Conservation (phyloP, 1,140 invertebrate genomes). For the Leucophenga varia region DNA sequence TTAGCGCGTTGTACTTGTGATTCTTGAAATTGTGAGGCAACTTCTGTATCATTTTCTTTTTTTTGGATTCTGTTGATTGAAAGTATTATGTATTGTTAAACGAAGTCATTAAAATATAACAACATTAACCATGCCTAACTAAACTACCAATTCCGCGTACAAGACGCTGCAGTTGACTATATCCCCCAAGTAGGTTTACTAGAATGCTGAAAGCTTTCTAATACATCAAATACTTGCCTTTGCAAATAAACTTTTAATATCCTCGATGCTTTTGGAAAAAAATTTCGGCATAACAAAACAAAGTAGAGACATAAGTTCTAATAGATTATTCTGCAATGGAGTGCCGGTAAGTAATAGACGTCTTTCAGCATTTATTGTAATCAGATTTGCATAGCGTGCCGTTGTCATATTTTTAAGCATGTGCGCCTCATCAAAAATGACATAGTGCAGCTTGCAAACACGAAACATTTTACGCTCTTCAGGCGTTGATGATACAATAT, state of each 20-base stretch:
- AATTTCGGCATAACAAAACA: conserved; percentile 96
- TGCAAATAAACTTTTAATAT: conserved; percentile 85
- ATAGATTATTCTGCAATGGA: conserved; percentile 92
- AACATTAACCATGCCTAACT: too few relatives aligned
- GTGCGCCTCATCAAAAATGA: conserved; percentile 96
- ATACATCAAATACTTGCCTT: conserved; percentile 47
- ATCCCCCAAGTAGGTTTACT: too few relatives aligned
- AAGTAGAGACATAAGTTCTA: conserved; percentile 93
- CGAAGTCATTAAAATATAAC: too few relatives aligned
- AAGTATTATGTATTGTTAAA: too few relatives aligned
- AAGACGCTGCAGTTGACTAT: too few relatives aligned
- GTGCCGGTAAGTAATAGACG: conserved; percentile 88
- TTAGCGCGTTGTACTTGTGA: conserved; percentile 91
- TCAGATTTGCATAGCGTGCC: conserved; percentile 83
- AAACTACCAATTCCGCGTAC: too few relatives aligned
- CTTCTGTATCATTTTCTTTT: conserved; percentile 59
- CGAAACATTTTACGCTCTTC: conserved; percentile 92
- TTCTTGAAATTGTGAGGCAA: conserved; percentile 77
- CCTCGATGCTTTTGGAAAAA: conserved; percentile 84
- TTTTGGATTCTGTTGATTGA: conserved; percentile 13
- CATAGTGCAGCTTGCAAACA: conserved; percentile 84
- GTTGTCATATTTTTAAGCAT: conserved; percentile 98
- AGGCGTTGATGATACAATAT: conserved; percentile 75
- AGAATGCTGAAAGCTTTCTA: not conserved
- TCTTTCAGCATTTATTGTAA: conserved; percentile 83